phyloP scores from a whole-genome alignment of 2,888 invertebrate genomes.

The Didymodactylos carnosus region DNA sequence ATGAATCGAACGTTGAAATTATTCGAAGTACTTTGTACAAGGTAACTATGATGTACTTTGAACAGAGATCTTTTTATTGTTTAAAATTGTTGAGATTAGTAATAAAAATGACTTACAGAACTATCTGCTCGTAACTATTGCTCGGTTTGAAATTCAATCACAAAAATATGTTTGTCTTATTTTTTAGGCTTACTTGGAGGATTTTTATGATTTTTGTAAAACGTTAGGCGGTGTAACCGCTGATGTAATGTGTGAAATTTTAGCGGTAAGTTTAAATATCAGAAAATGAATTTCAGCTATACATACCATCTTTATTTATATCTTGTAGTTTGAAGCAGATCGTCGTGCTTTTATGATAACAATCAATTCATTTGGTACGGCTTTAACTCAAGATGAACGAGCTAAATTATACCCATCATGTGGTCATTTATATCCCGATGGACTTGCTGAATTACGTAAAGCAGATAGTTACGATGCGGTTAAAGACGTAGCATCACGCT shows the following conservation, averaged over 20 bases:
- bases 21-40: conserved; percentile 97
- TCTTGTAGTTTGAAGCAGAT: conserved; percentile 80
- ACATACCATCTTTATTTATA: neutral
- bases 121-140: too few species aligned
- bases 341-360: conserved; percentile 96
- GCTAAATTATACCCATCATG: conserved; percentile 87
- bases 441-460: conserved; percentile 70
- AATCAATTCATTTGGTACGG: conserved; percentile 97
- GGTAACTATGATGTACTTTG: conserved; percentile 37
- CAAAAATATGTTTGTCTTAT: too few species aligned
- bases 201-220: conserved; percentile 79
- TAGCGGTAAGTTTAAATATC: conserved; percentile 64
- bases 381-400: conserved; percentile 89
- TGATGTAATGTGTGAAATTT: conserved; percentile 94
- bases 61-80: neutral
- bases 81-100: too few species aligned
- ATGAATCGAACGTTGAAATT: conserved; percentile 99
- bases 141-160: too few species aligned
- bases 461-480: conserved; percentile 99
- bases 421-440: conserved; percentile 86
- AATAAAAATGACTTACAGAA: too few species aligned
- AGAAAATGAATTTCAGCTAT: neutral
- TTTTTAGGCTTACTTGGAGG: conserved; percentile 43
- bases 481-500: conserved; percentile 88
- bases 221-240: conserved; percentile 89